A percentile compares a stretch with the other conserved stretches of the same genome.
Evolutionary conservation across 2,797 vertebrate genomes (phyloP).

Genomic region (Propithecus perrieri): DNA sequence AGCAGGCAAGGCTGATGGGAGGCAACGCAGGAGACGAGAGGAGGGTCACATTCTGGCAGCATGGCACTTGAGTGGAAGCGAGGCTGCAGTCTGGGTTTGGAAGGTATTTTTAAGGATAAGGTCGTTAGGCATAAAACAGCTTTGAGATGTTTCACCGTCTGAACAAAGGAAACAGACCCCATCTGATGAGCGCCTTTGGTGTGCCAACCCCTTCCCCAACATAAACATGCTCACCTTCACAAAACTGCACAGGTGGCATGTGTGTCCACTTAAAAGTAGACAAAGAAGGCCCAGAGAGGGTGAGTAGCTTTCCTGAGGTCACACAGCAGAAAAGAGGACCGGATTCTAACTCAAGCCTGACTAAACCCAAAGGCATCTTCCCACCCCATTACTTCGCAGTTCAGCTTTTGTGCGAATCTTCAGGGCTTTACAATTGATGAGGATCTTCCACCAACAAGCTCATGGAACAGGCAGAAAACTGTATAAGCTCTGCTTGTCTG

Average conservation of each 20-base stretch:
- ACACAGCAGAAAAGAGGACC: neutral
- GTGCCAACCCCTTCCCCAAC: neutral
- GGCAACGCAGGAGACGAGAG: rapidly evolving
- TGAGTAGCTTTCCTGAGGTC: neutral
- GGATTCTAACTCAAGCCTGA: neutral
- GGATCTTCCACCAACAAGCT: neutral
- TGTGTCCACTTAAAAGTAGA: neutral
- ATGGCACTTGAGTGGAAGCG: rapidly evolving
- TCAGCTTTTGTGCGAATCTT: neutral
- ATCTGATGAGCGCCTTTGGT: neutral
- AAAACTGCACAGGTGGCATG: neutral
- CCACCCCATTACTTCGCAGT: neutral
- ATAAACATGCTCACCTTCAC: neutral
- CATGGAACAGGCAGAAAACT: neutral
- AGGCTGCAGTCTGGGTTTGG: rapidly evolving
- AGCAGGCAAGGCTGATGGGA: rapidly evolving
- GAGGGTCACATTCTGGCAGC: rapidly evolving
- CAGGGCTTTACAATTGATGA: neutral
- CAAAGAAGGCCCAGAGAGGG: neutral
- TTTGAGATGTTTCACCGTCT: neutral
- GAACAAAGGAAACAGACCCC: neutral
- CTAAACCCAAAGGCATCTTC: neutral
- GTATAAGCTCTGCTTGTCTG: neutral
- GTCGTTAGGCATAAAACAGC: neutral
- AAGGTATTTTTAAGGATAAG: neutral